Base-by-base conservation (phyloP, 1,140 invertebrate genomes). In the Drosophila punjabiensis region DNA sequence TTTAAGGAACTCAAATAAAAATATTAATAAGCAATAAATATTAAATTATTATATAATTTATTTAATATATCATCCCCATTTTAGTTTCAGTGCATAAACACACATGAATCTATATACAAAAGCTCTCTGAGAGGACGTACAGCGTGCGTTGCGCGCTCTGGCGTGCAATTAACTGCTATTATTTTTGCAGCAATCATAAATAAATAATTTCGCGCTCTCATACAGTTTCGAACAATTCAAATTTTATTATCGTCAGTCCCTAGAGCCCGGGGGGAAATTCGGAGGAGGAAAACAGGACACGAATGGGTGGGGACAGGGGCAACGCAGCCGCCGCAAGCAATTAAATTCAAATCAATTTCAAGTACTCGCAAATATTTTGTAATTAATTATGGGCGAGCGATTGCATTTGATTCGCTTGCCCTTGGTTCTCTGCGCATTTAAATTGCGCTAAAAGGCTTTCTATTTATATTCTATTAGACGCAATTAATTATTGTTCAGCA, bases 261-360 rank as follows among this genome's bases (percentile, higher is more conserved):
- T 30, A 18, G 28, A 45, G 47, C 30, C 39, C 45, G 18, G 16
- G 32, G 20, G 63, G 50, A 52, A 30, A 24, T 43, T 45, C 45
- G 37, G 28, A 47, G 47, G 48, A 50, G 18, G 48, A 67, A 70
- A 67, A 24, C 37, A 67, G 60, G 48, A 69, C 48, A 35, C 33
- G 14, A 43, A 10, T 4, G 24, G 20, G 37, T 7, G 10, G 20
- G 30, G 11, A 8, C 9, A 4, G 55, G 55, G 48, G 50, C 39
- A 47, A 13, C 65, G 73, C 73, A 78, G 39, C 74, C 47, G 77
- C 67, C 61, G 63, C 58, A 70, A 50, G 81, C 90, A 92, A 92
- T 92, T 92, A 92, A 92, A 92, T 82, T 92, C 90, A 92, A 92
- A 92, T 92, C 90, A 92, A 92, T 92, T 92, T 92, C 81, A 92